Evolutionary conservation across 2,113 vertebrate genomes (phyloP).

Genomic region (Gadus macrocephalus): DNA sequence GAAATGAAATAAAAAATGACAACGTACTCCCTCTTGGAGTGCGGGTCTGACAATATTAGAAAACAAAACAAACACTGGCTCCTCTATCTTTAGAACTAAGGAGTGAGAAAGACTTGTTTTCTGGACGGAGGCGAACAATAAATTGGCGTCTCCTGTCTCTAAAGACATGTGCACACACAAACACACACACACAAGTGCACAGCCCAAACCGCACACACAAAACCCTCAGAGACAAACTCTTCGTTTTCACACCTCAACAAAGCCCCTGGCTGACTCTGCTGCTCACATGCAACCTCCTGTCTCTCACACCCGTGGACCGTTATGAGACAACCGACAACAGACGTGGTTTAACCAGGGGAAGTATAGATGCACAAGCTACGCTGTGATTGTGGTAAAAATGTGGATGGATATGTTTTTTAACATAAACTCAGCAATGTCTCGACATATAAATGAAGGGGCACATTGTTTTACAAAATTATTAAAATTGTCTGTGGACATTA

Average conservation of each 20-base stretch:
- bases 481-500: no score
- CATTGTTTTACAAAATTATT: no score
- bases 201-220: background rate
- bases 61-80: constrained; percentile 2
- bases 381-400: no score
- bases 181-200: constrained; percentile 3
- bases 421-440: no score
- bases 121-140: constrained; percentile 44
- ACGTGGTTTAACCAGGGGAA: no score
- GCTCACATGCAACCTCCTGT: constrained; percentile 31
- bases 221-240: constrained; percentile 12
- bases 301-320: constrained; percentile 46
- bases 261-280: background rate
- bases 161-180: constrained; percentile 4
- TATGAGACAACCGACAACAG: constrained; percentile 23
- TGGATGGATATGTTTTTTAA: no score
- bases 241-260: constrained; percentile 11
- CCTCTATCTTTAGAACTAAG: constrained; percentile 51
- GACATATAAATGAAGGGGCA: no score
- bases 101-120: constrained; percentile 41
- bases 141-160: constrained; percentile 30
- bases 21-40: constrained; percentile 44
- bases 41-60: constrained; percentile 12
- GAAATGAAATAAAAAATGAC: constrained; percentile 46
- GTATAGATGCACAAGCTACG: no score